Conservation (phyloP, 1,140 invertebrate genomes). For the Penaeus indicus region DNA sequence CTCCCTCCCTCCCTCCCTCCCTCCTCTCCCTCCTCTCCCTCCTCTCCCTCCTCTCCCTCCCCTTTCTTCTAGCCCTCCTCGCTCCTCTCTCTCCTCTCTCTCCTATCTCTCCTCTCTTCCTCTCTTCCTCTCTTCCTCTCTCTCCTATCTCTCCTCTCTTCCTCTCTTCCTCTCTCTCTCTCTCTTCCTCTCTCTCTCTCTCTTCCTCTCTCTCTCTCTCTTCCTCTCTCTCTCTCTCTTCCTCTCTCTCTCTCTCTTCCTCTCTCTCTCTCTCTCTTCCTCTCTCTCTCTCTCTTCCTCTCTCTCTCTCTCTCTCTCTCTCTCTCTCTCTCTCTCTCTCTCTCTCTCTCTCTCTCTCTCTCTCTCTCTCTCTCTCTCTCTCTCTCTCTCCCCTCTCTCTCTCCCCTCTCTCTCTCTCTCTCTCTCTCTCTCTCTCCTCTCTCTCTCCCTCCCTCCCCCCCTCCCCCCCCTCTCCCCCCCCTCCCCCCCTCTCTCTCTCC, state of each 20-base stretch:
- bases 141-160: background rate
- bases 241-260: background rate
- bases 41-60: background rate
- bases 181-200: background rate
- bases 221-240: background rate
- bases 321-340: too few species aligned
- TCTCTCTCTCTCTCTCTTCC: too few species aligned
- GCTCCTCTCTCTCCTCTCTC: constrained; percentile 5
- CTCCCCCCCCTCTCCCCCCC: too few species aligned
- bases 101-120: background rate
- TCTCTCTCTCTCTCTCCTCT: background rate
- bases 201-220: background rate
- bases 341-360: too few species aligned
- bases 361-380: too few species aligned
- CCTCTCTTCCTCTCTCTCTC: background rate
- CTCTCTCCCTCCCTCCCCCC: too few species aligned
- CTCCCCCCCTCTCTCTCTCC: too few species aligned
- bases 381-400: too few species aligned
- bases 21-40: background rate
- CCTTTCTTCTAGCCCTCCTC: background rate
- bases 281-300: too few species aligned
- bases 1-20: background rate
- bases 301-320: too few species aligned
- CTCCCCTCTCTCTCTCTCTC: too few species aligned
- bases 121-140: background rate